These are phyloP conservation scores for Eilema sororculum DNA, from an alignment of 2,888 invertebrate species.

Conservation along the genomic window DNA sequence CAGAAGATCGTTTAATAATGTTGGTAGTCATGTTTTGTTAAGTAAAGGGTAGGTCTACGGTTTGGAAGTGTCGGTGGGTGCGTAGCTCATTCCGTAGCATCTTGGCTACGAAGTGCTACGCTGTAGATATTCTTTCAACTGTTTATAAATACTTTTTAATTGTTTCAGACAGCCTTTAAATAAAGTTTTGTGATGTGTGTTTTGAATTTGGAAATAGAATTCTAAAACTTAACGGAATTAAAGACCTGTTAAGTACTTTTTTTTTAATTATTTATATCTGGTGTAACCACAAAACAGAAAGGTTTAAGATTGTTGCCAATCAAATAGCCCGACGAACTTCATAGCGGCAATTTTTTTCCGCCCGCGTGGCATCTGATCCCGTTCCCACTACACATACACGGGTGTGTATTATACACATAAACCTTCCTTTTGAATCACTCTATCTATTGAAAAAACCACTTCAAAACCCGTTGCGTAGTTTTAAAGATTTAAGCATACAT, in stretches of 20 bases:
- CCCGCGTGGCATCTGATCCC: no score
- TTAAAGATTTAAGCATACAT: no score
- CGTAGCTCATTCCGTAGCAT: conserved; percentile 16
- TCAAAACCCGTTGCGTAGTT: no score
- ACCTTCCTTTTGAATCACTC: no score
- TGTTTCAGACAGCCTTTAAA: not conserved
- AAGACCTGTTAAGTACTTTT: not conserved
- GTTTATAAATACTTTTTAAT: conserved; percentile 1
- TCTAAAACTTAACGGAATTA: not conserved
- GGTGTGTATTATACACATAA: no score
- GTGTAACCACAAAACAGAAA: no score
- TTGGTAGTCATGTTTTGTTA: not conserved
- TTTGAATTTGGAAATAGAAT: not conserved
- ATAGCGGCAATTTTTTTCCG: no score
- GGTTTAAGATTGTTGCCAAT: no score
- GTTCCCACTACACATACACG: no score
- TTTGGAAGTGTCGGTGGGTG: not conserved
- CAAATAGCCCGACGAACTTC: no score
- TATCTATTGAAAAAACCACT: no score
- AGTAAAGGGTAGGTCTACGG: conserved; percentile 3
- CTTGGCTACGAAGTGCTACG: conserved; percentile 22
- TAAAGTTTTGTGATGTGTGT: not conserved
- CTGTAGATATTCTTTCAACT: conserved; percentile 11
- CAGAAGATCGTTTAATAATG: not conserved
- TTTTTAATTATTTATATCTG: not conserved